Conservation (phyloP, 2,797 vertebrate genomes). For the Silurus lanzhouensis region DNA sequence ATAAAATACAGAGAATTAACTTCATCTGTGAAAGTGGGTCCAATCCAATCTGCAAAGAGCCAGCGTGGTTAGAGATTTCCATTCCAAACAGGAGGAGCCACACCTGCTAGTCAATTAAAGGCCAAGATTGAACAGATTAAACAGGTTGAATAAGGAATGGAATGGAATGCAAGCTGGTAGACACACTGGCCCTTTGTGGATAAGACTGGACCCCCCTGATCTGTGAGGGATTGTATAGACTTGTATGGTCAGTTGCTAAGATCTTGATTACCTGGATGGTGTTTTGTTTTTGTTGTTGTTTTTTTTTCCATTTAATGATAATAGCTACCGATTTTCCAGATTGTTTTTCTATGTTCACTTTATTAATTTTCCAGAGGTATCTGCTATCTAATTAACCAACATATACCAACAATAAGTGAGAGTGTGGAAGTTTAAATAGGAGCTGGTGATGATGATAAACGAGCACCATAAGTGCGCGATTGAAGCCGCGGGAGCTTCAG, state of each 20-base stretch:
- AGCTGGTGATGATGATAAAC: no score
- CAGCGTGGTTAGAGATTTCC: neutral
- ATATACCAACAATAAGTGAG: no score
- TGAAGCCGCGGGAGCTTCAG: no score
- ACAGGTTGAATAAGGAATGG: neutral
- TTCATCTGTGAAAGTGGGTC: neutral
- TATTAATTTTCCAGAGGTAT: no score
- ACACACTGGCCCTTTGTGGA: neutral
- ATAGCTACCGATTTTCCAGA: neutral
- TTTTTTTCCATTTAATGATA: neutral
- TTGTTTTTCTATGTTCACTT: neutral
- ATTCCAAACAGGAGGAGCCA: constrained; percentile 16
- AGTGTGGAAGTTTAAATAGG: no score
- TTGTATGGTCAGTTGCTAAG: neutral
- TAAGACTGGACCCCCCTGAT: neutral
- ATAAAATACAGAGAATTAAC: neutral
- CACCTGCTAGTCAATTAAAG: constrained; percentile 1
- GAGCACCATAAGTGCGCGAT: no score
- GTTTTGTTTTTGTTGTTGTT: neutral
- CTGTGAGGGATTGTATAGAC: neutral
- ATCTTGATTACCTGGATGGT: neutral
- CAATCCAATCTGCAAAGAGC: neutral
- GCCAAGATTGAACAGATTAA: constrained; percentile 20
- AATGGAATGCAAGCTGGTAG: neutral
- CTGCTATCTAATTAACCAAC: neutral